Evolutionary conservation across 2,113 vertebrate genomes (phyloP).

Genomic region (Chionomys nivalis): DNA sequence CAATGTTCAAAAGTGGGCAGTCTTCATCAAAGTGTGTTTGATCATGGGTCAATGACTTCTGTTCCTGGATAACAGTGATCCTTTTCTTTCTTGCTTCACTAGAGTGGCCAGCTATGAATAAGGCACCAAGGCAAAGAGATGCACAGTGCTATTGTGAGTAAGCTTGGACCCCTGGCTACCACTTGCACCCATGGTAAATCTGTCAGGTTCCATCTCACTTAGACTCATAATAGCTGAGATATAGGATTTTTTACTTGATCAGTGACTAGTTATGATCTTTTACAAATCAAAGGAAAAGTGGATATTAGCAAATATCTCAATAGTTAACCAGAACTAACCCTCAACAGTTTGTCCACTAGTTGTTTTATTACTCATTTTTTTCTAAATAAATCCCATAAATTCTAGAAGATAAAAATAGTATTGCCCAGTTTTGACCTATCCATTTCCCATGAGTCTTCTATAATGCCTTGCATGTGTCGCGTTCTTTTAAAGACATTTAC

Average conservation of each 20-base stretch:
- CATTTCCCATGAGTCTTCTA: background rate
- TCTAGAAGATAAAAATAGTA: background rate
- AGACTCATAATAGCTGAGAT: background rate
- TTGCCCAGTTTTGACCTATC: background rate
- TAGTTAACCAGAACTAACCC: background rate
- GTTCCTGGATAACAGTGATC: background rate
- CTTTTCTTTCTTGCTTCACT: background rate
- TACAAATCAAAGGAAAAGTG: background rate
- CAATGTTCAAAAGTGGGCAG: background rate
- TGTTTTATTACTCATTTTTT: background rate
- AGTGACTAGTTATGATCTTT: background rate
- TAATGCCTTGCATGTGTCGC: background rate
- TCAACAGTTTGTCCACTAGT: background rate
- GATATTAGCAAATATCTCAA: background rate
- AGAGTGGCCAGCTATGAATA: background rate
- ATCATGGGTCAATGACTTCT: background rate
- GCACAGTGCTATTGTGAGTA: background rate
- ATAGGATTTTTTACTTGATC: background rate
- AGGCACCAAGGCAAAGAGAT: background rate
- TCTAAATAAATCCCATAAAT: background rate
- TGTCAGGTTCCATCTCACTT: background rate
- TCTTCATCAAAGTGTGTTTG: background rate
- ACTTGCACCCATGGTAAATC: background rate
- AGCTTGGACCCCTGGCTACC: background rate
- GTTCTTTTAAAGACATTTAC: background rate